Conservation (phyloP, 2,113 vertebrate species). For the Acrocephalus kingi region DNA sequence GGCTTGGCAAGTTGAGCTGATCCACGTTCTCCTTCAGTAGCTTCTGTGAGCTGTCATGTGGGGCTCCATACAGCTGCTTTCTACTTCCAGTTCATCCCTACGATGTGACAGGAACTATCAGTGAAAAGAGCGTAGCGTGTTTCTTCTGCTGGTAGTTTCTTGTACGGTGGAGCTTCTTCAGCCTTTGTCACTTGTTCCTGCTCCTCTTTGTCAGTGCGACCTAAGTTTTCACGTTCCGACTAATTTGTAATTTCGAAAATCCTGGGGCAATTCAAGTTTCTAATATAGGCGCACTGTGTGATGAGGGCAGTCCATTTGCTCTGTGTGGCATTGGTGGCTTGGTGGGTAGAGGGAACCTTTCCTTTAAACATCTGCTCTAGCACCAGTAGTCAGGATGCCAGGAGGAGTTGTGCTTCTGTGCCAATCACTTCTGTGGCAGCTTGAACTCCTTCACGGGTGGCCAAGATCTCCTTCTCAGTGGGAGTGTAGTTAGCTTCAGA, state of each 20-base stretch:
- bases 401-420: background rate
- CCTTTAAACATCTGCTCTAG: background rate
- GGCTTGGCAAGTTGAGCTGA: background rate
- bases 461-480: background rate
- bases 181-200: background rate
- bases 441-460: background rate
- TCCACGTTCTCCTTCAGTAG: background rate
- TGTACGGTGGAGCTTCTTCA: too few species aligned
- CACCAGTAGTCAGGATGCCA: background rate
- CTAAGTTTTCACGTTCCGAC: background rate
- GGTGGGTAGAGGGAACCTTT: background rate
- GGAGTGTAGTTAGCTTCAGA: background rate
- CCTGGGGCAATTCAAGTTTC: background rate
- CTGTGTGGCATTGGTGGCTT: background rate
- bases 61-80: background rate
- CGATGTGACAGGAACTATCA: background rate
- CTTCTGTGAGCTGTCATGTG: background rate
- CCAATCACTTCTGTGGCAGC: background rate
- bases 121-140: too few species aligned
- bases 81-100: background rate
- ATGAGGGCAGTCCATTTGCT: background rate
- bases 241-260: background rate
- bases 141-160: too few species aligned
- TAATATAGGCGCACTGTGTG: background rate
- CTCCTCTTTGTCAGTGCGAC: background rate